Evolutionary conservation across 2,888 invertebrate genomes (phyloP).

Genomic region (Aromia moschata): DNA sequence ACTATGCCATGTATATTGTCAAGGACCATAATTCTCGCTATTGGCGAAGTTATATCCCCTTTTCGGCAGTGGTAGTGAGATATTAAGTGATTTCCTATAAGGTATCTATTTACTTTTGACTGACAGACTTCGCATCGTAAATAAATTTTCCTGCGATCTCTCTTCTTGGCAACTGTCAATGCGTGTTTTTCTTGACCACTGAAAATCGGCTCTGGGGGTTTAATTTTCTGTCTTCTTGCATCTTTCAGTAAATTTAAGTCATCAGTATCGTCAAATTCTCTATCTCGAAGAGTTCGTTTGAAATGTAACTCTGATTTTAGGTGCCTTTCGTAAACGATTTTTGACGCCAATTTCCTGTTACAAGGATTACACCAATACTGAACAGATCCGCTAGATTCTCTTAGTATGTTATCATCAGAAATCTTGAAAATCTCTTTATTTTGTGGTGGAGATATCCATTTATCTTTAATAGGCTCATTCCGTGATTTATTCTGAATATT

Average conservation of each 20-base stretch:
- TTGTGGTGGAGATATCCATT: conserved; percentile 74
- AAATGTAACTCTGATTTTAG: conserved; percentile 78
- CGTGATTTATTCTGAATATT: conserved; percentile 58
- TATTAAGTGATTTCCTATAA: conserved; percentile 86
- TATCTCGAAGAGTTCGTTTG: conserved; percentile 72
- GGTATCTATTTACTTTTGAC: conserved; percentile 72
- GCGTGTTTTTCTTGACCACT: conserved; percentile 31
- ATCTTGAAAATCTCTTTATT: conserved; percentile 34
- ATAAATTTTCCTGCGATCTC: conserved; percentile 68
- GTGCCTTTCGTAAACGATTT: conserved; percentile 80
- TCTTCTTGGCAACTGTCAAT: conserved; percentile 52
- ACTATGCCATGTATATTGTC: conserved; percentile 82
- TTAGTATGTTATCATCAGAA: conserved; percentile 53
- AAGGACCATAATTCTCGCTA: conserved; percentile 72
- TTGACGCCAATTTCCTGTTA: conserved; percentile 78
- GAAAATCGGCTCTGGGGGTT: conserved; percentile 38
- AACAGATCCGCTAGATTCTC: conserved; percentile 62
- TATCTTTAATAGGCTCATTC: conserved; percentile 72
- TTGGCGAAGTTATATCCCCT: conserved; percentile 69
- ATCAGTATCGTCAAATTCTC: conserved; percentile 69
- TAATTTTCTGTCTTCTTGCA: conserved; percentile 45
- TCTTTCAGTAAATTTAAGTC: conserved; percentile 39
- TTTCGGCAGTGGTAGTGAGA: conserved; percentile 86
- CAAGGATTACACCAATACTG: conserved; percentile 86
- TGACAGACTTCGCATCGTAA: conserved; percentile 78